Conservation (phyloP, 2,113 vertebrate species). For the Thymallus thymallus region DNA sequence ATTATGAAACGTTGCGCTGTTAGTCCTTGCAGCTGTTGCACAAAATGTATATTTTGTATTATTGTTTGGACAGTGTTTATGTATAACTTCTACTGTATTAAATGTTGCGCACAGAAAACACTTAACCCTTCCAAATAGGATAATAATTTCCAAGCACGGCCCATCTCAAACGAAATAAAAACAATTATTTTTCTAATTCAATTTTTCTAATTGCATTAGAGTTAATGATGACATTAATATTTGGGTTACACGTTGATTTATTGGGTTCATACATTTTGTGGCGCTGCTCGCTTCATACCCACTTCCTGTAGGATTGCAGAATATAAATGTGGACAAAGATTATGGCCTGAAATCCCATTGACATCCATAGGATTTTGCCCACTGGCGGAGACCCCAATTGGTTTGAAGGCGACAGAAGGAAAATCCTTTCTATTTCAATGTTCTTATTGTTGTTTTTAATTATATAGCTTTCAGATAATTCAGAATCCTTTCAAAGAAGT, state of each 20-base stretch:
- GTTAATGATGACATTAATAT: too few species aligned
- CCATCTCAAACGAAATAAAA: too few species aligned
- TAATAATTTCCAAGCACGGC: not conserved
- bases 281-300: too few species aligned
- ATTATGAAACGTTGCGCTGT: too few species aligned
- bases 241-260: too few species aligned
- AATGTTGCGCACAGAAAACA: not conserved
- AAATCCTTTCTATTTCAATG: too few species aligned
- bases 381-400: constrained; percentile 23
- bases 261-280: too few species aligned
- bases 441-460: too few species aligned
- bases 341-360: constrained; percentile 44
- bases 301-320: not conserved
- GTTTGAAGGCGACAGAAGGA: constrained; percentile 39
- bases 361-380: constrained; percentile 48
- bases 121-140: not conserved
- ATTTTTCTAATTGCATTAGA: too few species aligned
- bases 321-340: not conserved
- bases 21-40: not conserved
- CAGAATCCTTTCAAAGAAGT: too few species aligned
- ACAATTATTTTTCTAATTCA: too few species aligned
- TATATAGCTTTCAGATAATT: too few species aligned
- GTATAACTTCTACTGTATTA: not conserved
- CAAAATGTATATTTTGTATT: not conserved
- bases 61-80: not conserved